Percentiles rank a stretch among this genome's conserved stretches.
phyloP scores from a whole-genome alignment of 2,888 invertebrate species.

The Camptogramma bilineatum region DNA sequence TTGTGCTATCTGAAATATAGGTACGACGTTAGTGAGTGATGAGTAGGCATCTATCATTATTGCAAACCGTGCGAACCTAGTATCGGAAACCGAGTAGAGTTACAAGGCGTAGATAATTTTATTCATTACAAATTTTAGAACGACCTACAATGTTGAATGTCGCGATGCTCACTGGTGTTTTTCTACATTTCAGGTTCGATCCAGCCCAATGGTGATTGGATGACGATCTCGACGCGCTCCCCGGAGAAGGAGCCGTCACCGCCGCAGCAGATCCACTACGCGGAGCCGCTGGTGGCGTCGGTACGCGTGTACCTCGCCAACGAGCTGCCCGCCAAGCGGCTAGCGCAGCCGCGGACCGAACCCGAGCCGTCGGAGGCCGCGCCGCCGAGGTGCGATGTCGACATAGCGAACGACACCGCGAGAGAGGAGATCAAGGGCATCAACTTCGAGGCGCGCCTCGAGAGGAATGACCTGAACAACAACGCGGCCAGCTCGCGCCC shows the following conservation, averaged over 20 bases:
- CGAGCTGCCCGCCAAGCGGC: conserved; percentile 73
- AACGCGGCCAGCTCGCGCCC: conserved; percentile 68
- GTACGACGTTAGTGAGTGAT: too few relatives aligned
- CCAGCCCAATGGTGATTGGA: conserved; percentile 82
- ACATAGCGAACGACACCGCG: conserved; percentile 74
- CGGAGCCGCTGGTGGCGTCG: conserved; percentile 80
- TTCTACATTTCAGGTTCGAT: conserved; percentile 74
- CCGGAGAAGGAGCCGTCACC: conserved; percentile 75
- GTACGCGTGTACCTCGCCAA: conserved; percentile 79
- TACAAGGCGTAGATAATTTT: not conserved
- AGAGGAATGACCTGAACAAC: conserved; percentile 83
- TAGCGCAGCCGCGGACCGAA: conserved; percentile 59
- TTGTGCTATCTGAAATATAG: too few relatives aligned
- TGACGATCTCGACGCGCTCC: conserved; percentile 80
- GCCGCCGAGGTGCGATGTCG: conserved; percentile 66
- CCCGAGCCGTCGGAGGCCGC: conserved; percentile 44
- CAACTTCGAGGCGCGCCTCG: conserved; percentile 76
- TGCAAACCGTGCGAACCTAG: too few relatives aligned
- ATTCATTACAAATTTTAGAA: not conserved
- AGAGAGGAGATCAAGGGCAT: conserved; percentile 79
- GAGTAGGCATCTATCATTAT: too few relatives aligned
- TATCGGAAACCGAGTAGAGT: not conserved
- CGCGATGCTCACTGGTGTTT: conserved; percentile 3
- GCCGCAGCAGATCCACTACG: conserved; percentile 72
- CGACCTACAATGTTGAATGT: not conserved